Evolutionary conservation across 2,113 vertebrate genomes (phyloP), one percentile per base, ranked within the genome.

Genomic region (Alethe diademata): DNA sequence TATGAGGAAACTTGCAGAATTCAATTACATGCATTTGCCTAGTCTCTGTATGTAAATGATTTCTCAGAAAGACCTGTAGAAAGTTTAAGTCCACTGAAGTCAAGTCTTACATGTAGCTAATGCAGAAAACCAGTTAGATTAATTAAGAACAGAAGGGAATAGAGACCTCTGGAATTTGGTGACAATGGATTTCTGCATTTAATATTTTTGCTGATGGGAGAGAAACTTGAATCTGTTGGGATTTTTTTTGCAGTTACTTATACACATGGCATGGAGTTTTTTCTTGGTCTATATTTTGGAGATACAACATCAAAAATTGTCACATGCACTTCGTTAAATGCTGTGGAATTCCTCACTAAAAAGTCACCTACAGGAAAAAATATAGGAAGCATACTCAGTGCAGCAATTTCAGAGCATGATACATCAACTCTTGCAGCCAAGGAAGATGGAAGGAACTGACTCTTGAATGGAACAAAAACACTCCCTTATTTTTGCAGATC

Each of bases 311-410:
- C 5, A 2, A 67, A 89, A 57, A 75, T 45, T 9, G 3, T 61
- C 61, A 31, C 40, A 5, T 38, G 29, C 43, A 23, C 36, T 76
- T 57, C 33, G 43, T 78, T 90, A 90, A 66, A 36, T 35, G 16
- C 61, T 70, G 54, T 48, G 56, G 71, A 86, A 83, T 83, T 93
- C 67, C 81, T 91, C 50, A 25, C 54, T 79, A 1, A 95, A 94
- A 93, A 94, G 92, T 90, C 87, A 93, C 78, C 90, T 96, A 88
- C 71, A 95, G 93, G 88, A 90, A 85, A 47, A 61, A 83, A 36
- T 36, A 57, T 6, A 58, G 87, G 81, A 85, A 94, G 56, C 23
- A 3, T 40, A 47, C 14, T 76, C 81, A 51, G 22, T 83, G 91
- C 58, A 36, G 62, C 81, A 79, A 8, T 54, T 79, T 45, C 42